phyloP scores from a whole-genome alignment of 2,888 invertebrate species.

The Phania funesta region DNA sequence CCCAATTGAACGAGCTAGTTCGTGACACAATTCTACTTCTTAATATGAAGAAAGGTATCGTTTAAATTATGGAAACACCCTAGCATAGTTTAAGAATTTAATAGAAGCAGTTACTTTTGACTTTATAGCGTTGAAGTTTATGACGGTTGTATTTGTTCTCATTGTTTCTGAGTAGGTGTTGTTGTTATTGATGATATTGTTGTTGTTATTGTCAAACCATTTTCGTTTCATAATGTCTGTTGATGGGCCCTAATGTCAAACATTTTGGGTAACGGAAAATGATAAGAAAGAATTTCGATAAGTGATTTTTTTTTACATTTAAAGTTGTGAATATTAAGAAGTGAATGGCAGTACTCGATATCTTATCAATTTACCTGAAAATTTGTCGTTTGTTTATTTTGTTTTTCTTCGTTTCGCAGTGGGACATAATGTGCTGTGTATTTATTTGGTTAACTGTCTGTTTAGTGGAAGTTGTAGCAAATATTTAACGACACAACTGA shows the following conservation, averaged over 20 bases:
- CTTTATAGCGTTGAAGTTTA: neutral
- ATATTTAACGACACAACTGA: constrained; percentile 42
- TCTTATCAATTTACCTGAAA: constrained; percentile 60
- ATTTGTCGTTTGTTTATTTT: constrained; percentile 21
- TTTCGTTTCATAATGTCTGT: constrained; percentile 49
- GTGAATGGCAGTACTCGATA: constrained; percentile 33
- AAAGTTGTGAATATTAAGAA: neutral
- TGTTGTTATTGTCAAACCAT: constrained; percentile 34
- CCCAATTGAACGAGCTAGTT: no score
- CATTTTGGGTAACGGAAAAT: constrained; percentile 60
- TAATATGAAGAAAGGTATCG: no score
- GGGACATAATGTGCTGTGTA: neutral
- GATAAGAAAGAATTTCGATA: constrained; percentile 52
- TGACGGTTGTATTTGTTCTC: constrained; percentile 1
- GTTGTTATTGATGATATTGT: constrained; percentile 4
- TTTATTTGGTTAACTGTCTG: neutral
- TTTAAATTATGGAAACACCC: neutral
- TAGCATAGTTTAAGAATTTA: neutral
- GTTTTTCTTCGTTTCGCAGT: neutral
- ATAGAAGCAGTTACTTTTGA: neutral
- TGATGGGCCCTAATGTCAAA: constrained; percentile 40
- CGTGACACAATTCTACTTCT: no score
- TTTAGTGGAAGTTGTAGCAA: constrained; percentile 27
- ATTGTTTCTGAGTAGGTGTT: constrained; percentile 9
- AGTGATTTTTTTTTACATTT: neutral